phyloP scores from a whole-genome alignment of 2,888 invertebrate species.

The Rhagophthalmus giganteus region DNA sequence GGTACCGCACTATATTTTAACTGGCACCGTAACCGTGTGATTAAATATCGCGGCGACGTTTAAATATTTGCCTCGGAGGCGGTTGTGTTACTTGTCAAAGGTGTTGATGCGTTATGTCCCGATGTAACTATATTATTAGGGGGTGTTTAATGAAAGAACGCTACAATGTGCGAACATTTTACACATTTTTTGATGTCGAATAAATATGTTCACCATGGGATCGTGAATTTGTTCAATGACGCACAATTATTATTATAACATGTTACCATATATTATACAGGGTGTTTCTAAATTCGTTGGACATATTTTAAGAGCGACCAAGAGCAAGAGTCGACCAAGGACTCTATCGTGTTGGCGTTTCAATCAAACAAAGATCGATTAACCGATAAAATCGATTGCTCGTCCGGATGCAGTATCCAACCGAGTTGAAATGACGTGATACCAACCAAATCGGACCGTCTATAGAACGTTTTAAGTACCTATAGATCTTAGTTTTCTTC shows the following conservation, averaged over 20 bases:
- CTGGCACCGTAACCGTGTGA: slow-evolving; percentile 49
- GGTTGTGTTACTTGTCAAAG: slow-evolving; percentile 42
- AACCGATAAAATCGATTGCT: no score
- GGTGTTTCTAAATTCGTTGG: no score
- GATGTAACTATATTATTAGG: slow-evolving; percentile 36
- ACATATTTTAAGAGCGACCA: no score
- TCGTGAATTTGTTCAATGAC: background rate
- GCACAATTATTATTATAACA: background rate
- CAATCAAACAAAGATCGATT: no score
- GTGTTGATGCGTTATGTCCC: slow-evolving; percentile 46
- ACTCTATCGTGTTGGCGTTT: no score
- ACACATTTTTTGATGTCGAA: slow-evolving; percentile 7
- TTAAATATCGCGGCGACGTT: slow-evolving; percentile 54
- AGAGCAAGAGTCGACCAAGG: no score
- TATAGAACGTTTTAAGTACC: no score
- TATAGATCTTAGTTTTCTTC: no score
- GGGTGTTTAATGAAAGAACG: slow-evolving; percentile 31
- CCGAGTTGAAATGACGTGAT: no score
- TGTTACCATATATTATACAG: no score
- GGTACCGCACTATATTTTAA: slow-evolving; percentile 50
- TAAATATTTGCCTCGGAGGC: slow-evolving; percentile 50
- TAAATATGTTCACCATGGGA: slow-evolving; percentile 5
- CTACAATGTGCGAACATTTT: slow-evolving; percentile 14
- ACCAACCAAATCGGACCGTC: no score
- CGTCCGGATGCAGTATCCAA: no score